Evolutionary conservation across 2,888 invertebrate species (phyloP).

Genomic region (Stomorhina lunata): DNA sequence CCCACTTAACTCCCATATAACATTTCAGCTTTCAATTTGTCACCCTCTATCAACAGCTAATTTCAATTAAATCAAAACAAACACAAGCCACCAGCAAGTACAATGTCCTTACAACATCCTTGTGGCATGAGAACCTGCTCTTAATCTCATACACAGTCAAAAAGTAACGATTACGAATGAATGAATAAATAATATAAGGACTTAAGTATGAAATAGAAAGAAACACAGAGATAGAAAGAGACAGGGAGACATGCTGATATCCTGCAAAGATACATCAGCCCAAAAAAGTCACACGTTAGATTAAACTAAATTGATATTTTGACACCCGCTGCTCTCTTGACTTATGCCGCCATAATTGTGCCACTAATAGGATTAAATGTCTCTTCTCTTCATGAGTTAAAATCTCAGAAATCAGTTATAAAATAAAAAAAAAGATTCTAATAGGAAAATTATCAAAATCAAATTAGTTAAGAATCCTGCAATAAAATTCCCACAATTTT

Average conservation of each 20-base stretch:
- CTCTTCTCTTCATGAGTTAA: conserved; percentile 62
- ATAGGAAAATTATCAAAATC: conserved; percentile 71
- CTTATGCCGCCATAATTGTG: conserved; percentile 69
- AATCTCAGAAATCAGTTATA: conserved; percentile 54
- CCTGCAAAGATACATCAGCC: background rate
- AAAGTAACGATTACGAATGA: conserved; percentile 47
- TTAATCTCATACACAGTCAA: conserved; percentile 74
- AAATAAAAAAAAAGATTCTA: conserved; percentile 60
- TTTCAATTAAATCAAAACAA: conserved; percentile 12
- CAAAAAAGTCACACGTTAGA: conserved; percentile 55
- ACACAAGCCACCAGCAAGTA: background rate
- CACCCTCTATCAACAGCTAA: conserved; percentile 58
- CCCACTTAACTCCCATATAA: background rate
- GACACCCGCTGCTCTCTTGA: conserved; percentile 67
- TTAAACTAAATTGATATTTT: conserved; percentile 62
- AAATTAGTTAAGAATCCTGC: conserved; percentile 72
- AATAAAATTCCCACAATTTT: conserved; percentile 28
- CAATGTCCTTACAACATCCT: too few relatives aligned
- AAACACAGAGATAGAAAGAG: background rate
- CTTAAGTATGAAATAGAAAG: background rate
- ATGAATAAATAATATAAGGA: background rate
- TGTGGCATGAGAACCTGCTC: conserved; percentile 71
- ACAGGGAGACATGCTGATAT: background rate
- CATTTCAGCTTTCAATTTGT: conserved; percentile 66
- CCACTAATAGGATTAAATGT: conserved; percentile 74